Evolutionary conservation across 2,888 invertebrate species (phyloP).

Genomic region (Hololepta plana): DNA sequence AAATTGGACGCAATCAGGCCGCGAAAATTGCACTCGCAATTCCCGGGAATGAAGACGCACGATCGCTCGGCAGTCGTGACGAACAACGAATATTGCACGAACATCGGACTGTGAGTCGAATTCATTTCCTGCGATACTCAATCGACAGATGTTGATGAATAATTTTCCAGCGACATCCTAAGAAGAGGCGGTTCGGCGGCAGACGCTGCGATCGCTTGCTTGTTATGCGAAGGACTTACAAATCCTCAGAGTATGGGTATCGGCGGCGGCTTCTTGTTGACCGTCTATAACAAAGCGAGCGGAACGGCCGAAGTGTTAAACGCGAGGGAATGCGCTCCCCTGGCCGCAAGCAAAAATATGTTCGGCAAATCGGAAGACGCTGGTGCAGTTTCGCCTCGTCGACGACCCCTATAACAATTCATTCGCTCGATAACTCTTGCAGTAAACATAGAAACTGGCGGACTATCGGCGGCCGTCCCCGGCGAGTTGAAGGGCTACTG

Average conservation of each 20-base stretch:
- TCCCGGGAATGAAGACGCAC: too few species aligned
- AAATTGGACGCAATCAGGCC: too few species aligned
- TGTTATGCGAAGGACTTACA: constrained; percentile 65
- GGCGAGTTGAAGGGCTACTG: constrained; percentile 73
- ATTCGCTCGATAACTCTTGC: constrained; percentile 1
- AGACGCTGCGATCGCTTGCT: constrained; percentile 66
- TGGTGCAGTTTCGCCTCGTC: too few species aligned
- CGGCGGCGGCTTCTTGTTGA: constrained; percentile 73
- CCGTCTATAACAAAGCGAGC: constrained; percentile 47
- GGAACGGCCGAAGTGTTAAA: constrained; percentile 41
- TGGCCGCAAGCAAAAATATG: constrained; percentile 44
- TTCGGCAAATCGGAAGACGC: too few species aligned
- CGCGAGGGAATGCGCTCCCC: constrained; percentile 59
- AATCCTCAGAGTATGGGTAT: constrained; percentile 70
- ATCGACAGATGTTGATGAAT: background rate
- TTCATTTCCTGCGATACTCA: background rate
- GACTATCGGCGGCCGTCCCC: constrained; percentile 61
- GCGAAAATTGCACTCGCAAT: too few species aligned
- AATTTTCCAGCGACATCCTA: constrained; percentile 33
- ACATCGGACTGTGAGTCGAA: constrained; percentile 31
- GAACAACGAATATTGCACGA: constrained; percentile 53
- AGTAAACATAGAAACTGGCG: constrained; percentile 28
- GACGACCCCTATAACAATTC: background rate
- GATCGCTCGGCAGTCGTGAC: constrained; percentile 51
- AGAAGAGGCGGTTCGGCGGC: constrained; percentile 52